A percentile compares a stretch with the other conserved stretches of the same genome.
These are phyloP conservation scores for Odontothrips loti DNA, from an alignment of 2,888 invertebrate species.

Conservation along the genomic window DNA sequence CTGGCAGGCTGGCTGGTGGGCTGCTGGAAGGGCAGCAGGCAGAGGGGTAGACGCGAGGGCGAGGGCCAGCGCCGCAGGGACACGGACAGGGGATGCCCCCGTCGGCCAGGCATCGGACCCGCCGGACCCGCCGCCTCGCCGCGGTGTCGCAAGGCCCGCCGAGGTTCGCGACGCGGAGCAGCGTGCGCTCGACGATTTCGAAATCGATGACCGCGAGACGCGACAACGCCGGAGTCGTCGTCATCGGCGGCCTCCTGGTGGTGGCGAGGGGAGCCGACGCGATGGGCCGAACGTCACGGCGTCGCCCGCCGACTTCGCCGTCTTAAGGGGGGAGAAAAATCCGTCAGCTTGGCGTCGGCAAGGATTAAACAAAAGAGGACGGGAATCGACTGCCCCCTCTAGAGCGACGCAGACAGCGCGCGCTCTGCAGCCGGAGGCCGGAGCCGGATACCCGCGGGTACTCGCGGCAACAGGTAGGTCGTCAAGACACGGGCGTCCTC, in stretches of 20 bases:
- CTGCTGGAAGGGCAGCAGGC: too few species aligned
- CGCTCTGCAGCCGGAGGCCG: background rate
- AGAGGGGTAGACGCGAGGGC: background rate
- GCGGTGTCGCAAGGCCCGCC: background rate
- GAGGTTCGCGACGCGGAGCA: background rate
- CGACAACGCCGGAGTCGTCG: background rate
- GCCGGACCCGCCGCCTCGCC: background rate
- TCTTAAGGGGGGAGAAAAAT: too few species aligned
- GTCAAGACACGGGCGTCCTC: background rate
- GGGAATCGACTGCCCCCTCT: background rate
- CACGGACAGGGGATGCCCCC: background rate
- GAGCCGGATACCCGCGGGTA: background rate
- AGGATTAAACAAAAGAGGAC: too few species aligned
- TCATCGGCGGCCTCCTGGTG: background rate
- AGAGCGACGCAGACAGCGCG: background rate
- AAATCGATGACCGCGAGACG: background rate
- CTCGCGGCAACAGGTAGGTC: background rate
- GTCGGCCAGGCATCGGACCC: background rate
- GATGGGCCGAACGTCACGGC: background rate
- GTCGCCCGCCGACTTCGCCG: background rate
- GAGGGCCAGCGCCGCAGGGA: background rate
- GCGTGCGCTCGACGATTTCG: background rate
- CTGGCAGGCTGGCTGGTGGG: background rate
- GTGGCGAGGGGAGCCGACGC: background rate
- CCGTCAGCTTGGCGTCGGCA: too few species aligned